Percentiles rank a stretch among this genome's conserved stretches.
Conservation (phyloP, 2,797 vertebrate genomes). For the Liparis tanakae region DNA sequence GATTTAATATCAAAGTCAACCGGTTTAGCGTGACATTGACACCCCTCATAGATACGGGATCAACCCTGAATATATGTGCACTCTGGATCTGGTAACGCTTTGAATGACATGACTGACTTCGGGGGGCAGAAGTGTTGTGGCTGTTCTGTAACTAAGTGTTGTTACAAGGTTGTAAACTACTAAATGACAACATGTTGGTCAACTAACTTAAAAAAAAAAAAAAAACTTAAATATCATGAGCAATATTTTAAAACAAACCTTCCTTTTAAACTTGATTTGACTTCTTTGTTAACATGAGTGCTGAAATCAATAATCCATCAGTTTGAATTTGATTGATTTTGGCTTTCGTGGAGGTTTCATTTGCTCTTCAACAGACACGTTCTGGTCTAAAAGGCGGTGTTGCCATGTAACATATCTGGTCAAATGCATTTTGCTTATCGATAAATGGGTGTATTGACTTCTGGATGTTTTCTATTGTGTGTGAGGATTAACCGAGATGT, state of each 20-base stretch:
- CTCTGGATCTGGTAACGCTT: neutral
- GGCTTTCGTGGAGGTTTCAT: neutral
- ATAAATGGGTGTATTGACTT: neutral
- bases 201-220: too few species aligned
- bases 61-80: neutral
- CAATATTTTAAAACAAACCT: constrained; percentile 5
- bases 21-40: constrained; percentile 3
- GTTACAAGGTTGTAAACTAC: neutral
- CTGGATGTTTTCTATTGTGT: neutral
- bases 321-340: constrained; percentile 6
- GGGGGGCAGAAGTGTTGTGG: neutral
- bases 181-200: neutral
- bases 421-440: neutral
- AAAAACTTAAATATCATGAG: too few species aligned
- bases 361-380: neutral
- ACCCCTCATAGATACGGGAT: neutral
- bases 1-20: neutral
- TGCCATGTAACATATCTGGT: neutral
- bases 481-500: constrained; percentile 35
- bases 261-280: neutral
- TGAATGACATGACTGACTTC: neutral
- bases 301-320: neutral
- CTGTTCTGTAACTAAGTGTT: neutral
- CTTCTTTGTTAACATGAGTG: neutral
- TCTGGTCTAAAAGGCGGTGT: neutral